Percentiles rank a stretch among this genome's conserved stretches.
Conservation (phyloP, 2,888 invertebrate species). For the Agonum fuliginosum region DNA sequence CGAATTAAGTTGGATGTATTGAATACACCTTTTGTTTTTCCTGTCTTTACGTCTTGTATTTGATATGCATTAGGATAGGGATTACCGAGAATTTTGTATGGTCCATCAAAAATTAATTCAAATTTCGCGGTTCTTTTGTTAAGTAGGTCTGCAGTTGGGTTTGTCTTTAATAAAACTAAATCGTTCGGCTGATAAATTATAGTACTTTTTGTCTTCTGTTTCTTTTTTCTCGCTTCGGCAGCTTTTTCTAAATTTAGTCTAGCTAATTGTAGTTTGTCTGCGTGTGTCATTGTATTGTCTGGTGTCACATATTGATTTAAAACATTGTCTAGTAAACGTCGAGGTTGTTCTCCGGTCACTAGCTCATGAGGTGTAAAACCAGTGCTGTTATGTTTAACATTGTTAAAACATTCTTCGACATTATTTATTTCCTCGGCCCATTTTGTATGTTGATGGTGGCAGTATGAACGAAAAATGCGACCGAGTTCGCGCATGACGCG, state of each 20-base stretch:
- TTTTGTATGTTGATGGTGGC: conserved; percentile 55
- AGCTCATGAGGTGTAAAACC: conserved; percentile 54
- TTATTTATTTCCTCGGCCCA: conserved; percentile 57
- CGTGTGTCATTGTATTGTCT: background rate
- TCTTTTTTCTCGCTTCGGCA: background rate
- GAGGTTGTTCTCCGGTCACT: conserved; percentile 19
- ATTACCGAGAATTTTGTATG: background rate
- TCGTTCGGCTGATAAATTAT: conserved; percentile 3
- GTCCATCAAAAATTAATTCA: conserved; percentile 6
- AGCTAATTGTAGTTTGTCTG: no score
- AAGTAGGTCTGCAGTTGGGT: background rate
- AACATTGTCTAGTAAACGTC: background rate
- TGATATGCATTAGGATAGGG: conserved; percentile 5
- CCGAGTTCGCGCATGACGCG: conserved; percentile 63
- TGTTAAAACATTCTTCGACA: conserved; percentile 55
- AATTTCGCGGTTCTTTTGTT: conserved; percentile 23
- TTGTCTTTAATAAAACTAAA: conserved; percentile 37
- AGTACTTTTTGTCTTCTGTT: background rate
- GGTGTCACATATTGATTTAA: background rate
- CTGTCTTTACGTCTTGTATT: background rate
- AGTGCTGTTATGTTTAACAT: conserved; percentile 53
- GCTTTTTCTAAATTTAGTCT: background rate
- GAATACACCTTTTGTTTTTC: background rate
- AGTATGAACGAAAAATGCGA: conserved; percentile 61
- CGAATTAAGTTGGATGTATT: no score